phyloP scores from a whole-genome alignment of 35 echinoderm and acorn worm genomes.

The Lytechinus variegatus region DNA sequence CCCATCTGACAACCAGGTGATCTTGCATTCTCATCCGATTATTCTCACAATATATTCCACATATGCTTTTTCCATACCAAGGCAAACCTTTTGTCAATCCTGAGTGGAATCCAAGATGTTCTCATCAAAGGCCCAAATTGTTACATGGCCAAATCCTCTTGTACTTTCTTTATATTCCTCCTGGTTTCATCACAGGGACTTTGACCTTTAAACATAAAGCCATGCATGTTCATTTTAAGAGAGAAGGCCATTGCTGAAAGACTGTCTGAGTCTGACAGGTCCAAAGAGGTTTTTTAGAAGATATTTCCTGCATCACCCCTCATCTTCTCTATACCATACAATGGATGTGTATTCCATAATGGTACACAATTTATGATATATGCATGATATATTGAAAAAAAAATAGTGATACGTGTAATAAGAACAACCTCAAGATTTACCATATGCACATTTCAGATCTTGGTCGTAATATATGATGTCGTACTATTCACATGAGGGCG shows the following conservation, averaged over 20 bases:
- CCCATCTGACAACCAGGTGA: not conserved
- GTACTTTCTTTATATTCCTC: not conserved
- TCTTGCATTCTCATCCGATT: not conserved
- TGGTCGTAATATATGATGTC: no score
- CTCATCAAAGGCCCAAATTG: not conserved
- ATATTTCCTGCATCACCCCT: not conserved
- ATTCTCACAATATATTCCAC: not conserved
- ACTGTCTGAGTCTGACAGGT: not conserved
- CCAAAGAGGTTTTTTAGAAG: not conserved
- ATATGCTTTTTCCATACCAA: not conserved
- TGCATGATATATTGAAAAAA: no score
- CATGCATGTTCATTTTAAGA: not conserved
- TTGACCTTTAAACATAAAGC: not conserved
- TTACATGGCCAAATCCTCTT: slow-evolving; percentile 11
- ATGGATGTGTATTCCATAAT: no score
- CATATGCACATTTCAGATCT: no score
- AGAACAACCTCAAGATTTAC: no score
- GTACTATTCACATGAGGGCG: no score
- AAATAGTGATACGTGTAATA: no score
- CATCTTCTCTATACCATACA: not conserved
- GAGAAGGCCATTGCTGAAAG: not conserved
- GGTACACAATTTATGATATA: no score
- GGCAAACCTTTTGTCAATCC: not conserved
- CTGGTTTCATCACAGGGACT: not conserved
- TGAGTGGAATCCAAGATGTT: not conserved